Evolutionary conservation across 1,140 invertebrate genomes (phyloP).

Genomic region (Penaeus japonicus): DNA sequence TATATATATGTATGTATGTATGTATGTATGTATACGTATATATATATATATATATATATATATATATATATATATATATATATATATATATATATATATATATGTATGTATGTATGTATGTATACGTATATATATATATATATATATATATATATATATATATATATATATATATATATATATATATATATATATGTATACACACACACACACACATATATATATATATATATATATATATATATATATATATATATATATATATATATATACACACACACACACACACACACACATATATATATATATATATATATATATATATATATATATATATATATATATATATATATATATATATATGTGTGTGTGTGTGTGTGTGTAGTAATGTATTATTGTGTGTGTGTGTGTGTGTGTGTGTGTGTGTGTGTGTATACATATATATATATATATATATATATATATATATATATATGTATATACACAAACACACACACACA

Average conservation of each 20-base stretch:
- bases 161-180: neutral
- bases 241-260: neutral
- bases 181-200: neutral
- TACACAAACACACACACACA: neutral
- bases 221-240: neutral
- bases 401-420: neutral
- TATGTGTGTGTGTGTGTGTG: neutral
- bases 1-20: neutral
- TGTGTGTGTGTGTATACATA: neutral
- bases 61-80: neutral
- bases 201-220: neutral
- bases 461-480: neutral
- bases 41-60: neutral
- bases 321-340: neutral
- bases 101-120: neutral
- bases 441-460: neutral
- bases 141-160: neutral
- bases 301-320: neutral
- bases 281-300: too few species aligned
- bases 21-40: neutral
- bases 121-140: neutral
- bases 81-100: neutral
- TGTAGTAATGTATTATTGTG: neutral
- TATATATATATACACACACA: neutral
- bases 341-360: neutral